phyloP scores from a whole-genome alignment of 2,888 invertebrate genomes.

The Harpalus rubripes region DNA sequence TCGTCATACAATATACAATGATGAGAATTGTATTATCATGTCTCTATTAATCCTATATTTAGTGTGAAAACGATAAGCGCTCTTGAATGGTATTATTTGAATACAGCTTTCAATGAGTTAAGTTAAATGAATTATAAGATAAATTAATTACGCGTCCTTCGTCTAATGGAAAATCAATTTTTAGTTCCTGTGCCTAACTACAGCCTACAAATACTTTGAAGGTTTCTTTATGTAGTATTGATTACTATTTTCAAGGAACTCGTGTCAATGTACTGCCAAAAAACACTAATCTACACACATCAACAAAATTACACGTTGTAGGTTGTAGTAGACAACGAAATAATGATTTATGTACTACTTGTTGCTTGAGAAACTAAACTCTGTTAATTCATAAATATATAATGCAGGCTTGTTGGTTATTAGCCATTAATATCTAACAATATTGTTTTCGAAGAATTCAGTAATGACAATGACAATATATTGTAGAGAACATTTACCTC shows the following conservation, averaged over 20 bases:
- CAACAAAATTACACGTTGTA: background rate
- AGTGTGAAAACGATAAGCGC: background rate
- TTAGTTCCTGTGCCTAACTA: background rate
- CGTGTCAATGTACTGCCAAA: background rate
- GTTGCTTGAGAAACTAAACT: background rate
- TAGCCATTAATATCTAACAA: background rate
- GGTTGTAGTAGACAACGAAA: background rate
- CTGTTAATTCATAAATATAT: background rate
- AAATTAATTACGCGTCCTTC: conserved; percentile 28
- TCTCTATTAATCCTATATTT: too few relatives aligned
- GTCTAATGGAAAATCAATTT: conserved; percentile 8
- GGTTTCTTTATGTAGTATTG: background rate
- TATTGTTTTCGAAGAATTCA: too few relatives aligned
- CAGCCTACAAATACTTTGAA: background rate
- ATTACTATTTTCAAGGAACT: background rate
- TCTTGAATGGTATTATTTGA: conserved; percentile 7
- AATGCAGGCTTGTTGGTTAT: background rate
- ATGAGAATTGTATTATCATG: too few relatives aligned
- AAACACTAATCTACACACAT: background rate
- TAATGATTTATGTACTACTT: background rate
- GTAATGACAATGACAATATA: too few relatives aligned
- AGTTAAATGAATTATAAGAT: conserved; percentile 7
- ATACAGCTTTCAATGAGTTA: conserved; percentile 7
- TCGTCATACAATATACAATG: too few relatives aligned
- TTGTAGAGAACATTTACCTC: too few relatives aligned